These are phyloP conservation scores for Melieria picta DNA, from an alignment of 2,888 invertebrate genomes.

Conservation along the genomic window DNA sequence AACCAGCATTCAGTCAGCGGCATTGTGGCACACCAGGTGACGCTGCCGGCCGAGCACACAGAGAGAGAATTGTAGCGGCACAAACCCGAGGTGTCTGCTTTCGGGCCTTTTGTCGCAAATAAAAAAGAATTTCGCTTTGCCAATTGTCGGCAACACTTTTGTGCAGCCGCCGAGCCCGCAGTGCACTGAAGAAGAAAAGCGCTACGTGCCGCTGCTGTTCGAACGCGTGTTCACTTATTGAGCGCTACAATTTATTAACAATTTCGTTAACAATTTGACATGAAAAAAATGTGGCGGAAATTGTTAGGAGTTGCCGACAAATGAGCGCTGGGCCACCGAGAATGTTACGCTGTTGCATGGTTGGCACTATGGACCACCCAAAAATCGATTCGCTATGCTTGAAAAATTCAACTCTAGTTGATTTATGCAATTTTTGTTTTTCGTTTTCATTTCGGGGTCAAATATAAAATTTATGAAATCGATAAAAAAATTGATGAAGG, in stretches of 20 bases:
- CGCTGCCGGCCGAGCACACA: slow-evolving; percentile 52
- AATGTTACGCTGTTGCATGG: background rate
- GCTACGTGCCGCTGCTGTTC: slow-evolving; percentile 10
- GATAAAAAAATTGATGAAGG: no score
- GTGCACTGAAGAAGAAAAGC: background rate
- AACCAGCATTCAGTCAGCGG: slow-evolving; percentile 56
- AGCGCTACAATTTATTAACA: slow-evolving; percentile 13
- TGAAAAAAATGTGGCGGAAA: slow-evolving; percentile 12
- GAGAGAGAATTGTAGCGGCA: background rate
- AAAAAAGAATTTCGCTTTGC: no score
- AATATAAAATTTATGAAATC: no score
- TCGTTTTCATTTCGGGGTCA: no score
- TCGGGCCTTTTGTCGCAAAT: no score
- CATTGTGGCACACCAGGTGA: slow-evolving; percentile 59
- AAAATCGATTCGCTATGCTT: no score
- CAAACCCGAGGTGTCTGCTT: background rate
- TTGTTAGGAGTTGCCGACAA: slow-evolving; percentile 15
- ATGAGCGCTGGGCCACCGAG: background rate
- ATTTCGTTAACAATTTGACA: background rate
- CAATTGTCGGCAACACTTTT: background rate
- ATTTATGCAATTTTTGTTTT: no score
- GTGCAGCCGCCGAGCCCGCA: background rate
- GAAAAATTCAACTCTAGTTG: no score
- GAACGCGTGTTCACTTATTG: background rate
- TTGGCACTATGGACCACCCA: no score